Percentiles rank a stretch among this genome's conserved stretches.
phyloP scores from a whole-genome alignment of 2,797 vertebrate species.

The Sylvilagus floridanus region DNA sequence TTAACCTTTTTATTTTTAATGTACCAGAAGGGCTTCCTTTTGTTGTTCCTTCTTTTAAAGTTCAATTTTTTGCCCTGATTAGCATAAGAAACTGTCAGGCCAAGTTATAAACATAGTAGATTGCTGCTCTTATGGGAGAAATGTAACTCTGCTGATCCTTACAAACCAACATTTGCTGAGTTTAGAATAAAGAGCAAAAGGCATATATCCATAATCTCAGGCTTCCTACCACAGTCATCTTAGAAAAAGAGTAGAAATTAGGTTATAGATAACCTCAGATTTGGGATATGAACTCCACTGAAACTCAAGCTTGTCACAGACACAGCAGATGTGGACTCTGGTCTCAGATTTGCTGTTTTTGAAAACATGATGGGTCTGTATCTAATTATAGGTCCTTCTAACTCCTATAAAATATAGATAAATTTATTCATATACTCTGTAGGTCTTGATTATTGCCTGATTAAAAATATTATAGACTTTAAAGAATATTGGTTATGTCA shows the following conservation, averaged over 20 bases:
- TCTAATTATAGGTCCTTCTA: background rate
- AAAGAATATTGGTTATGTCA: conserved; percentile 13
- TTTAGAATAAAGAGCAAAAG: conserved; percentile 21
- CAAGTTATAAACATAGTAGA: background rate
- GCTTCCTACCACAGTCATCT: background rate
- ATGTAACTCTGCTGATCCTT: background rate
- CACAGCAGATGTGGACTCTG: background rate
- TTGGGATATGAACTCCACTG: background rate
- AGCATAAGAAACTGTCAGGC: background rate
- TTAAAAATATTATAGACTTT: conserved; percentile 34
- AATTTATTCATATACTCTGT: background rate
- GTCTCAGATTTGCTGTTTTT: conserved; percentile 20
- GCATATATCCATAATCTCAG: background rate
- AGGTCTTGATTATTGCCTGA: conserved; percentile 39
- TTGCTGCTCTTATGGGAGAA: background rate
- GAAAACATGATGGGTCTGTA: background rate
- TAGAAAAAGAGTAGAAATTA: background rate
- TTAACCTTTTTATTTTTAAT: conserved; percentile 1
- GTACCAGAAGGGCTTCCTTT: background rate
- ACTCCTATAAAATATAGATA: background rate
- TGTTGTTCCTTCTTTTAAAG: conserved; percentile 17
- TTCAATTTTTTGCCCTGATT: background rate
- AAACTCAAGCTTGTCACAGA: background rate
- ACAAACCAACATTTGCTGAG: background rate
- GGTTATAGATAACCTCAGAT: background rate